These are phyloP conservation scores for Cerceris rybyensis DNA, from an alignment of 2,888 invertebrate genomes.

Conservation along the genomic window DNA sequence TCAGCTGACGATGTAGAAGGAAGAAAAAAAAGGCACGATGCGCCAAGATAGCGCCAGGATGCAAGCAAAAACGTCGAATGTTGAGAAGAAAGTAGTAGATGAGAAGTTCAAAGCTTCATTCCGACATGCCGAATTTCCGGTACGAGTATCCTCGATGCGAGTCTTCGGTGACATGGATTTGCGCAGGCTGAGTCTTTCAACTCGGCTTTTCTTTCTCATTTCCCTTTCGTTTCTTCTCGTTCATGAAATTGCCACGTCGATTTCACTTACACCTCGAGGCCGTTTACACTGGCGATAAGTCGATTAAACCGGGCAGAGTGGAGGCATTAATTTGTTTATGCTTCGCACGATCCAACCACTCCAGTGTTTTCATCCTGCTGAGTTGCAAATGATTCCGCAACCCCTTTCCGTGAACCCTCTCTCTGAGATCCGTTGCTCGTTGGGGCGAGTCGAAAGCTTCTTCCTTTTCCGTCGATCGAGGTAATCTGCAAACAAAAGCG, in stretches of 20 bases:
- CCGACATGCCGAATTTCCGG: conserved; percentile 62
- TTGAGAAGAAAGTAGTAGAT: conserved; percentile 20
- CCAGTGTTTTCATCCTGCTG: conserved; percentile 42
- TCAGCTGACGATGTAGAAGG: conserved; percentile 6
- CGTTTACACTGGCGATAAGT: conserved; percentile 39
- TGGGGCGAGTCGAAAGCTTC: conserved; percentile 12
- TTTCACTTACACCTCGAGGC: conserved; percentile 22
- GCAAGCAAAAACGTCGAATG: conserved; percentile 33
- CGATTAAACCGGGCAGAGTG: conserved; percentile 50
- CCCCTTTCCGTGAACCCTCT: neutral
- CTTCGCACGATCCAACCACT: conserved; percentile 12
- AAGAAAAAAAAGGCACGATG: conserved; percentile 16
- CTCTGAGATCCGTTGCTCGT: neutral
- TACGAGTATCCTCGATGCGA: conserved; percentile 61
- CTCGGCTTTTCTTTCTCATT: neutral
- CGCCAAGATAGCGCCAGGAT: conserved; percentile 23
- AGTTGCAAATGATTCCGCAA: conserved; percentile 17
- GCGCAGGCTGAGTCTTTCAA: conserved; percentile 20
- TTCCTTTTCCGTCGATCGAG: conserved; percentile 30
- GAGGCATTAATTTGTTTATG: conserved; percentile 58
- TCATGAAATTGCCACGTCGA: conserved; percentile 21
- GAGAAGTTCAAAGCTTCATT: conserved; percentile 64
- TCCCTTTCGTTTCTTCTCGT: conserved; percentile 19
- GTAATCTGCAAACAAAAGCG: conserved; percentile 56
- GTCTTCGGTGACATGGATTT: conserved; percentile 52